Evolutionary conservation across 2,113 vertebrate genomes (phyloP).

Genomic region (Ploceus nigricollis): DNA sequence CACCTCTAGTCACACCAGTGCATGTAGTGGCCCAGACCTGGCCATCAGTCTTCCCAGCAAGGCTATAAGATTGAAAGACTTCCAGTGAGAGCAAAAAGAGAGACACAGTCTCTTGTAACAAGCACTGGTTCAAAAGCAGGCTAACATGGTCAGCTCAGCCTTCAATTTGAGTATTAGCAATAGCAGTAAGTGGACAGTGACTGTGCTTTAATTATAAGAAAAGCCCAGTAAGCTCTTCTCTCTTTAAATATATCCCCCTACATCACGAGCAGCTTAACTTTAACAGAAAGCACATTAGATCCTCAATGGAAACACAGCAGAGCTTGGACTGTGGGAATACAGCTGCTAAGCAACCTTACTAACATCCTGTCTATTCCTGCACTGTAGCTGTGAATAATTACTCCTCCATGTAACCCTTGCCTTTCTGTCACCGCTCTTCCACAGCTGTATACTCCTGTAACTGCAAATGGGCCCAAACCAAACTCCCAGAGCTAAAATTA

Average conservation of each 20-base stretch:
- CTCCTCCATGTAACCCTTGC: neutral
- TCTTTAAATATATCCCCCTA: neutral
- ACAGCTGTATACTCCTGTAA: neutral
- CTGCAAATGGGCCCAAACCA: neutral
- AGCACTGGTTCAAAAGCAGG: neutral
- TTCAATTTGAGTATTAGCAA: neutral
- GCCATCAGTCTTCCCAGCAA: neutral
- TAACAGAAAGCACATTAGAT: neutral
- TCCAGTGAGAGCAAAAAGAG: neutral
- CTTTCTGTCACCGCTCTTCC: neutral
- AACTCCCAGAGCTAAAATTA: neutral
- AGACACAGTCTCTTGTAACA: neutral
- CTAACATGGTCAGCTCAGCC: neutral
- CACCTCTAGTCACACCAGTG: neutral
- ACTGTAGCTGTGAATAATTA: neutral
- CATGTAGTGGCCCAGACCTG: rapidly evolving
- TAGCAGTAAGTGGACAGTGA: neutral
- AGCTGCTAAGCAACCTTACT: slow-evolving; percentile 46
- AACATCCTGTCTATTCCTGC: neutral
- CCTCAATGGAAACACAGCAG: neutral
- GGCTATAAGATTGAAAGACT: neutral
- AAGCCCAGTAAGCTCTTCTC: neutral
- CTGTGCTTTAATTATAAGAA: neutral
- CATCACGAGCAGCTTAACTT: neutral
- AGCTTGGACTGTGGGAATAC: neutral